Percentiles rank a stretch among this genome's conserved stretches.
Conservation (phyloP, 2,797 vertebrate species). For the Anolis apletophallus region DNA sequence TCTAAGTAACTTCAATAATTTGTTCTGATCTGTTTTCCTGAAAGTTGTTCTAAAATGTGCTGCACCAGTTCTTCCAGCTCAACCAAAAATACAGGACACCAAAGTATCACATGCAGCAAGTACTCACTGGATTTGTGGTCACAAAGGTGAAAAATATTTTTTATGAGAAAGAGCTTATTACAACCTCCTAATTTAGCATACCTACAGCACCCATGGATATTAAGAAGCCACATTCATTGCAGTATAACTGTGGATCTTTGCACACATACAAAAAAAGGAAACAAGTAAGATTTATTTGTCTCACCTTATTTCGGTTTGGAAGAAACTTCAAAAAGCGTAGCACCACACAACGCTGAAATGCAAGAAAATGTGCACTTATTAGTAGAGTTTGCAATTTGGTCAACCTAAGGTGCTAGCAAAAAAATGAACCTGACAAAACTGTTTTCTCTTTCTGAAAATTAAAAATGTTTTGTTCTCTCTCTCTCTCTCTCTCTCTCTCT, state of each 20-base stretch:
- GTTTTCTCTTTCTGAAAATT: background rate
- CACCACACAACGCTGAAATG: conserved; percentile 89
- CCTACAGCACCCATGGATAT: too few species aligned
- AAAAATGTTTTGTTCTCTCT: background rate
- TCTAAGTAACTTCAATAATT: too few species aligned
- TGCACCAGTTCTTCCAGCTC: too few species aligned
- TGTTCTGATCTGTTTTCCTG: too few species aligned
- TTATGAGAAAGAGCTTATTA: too few species aligned
- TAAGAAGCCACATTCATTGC: background rate
- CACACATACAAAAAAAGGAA: background rate
- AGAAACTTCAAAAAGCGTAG: conserved; percentile 93
- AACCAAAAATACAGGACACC: too few species aligned
- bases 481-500: too few species aligned
- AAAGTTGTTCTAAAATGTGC: too few species aligned
- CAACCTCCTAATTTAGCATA: too few species aligned
- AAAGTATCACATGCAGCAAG: too few species aligned
- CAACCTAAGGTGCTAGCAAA: background rate
- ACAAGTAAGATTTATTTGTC: conserved; percentile 12
- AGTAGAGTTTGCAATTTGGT: background rate
- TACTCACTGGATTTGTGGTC: too few species aligned
- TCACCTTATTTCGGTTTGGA: conserved; percentile 83
- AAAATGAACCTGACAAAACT: background rate
- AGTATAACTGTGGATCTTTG: background rate
- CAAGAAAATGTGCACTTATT: conserved; percentile 2
- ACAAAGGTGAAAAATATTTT: too few species aligned